phyloP scores from a whole-genome alignment of 2,113 vertebrate genomes.

The Boulengeromyrus knoepffleri region DNA sequence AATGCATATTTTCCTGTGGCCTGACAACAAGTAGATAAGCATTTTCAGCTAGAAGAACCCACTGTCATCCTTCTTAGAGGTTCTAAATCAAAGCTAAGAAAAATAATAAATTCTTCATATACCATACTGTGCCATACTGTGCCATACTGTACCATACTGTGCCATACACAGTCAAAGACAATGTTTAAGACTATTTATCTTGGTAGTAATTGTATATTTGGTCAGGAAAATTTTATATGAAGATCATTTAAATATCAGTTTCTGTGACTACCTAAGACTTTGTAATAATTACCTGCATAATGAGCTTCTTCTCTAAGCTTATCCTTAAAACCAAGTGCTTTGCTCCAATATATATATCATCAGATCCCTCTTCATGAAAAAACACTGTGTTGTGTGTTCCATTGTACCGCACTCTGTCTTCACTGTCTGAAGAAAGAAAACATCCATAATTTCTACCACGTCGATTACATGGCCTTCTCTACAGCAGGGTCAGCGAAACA shows the following conservation, averaged over 20 bases:
- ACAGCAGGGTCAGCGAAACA: not conserved
- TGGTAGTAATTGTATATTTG: not conserved
- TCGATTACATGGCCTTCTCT: not conserved
- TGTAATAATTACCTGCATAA: constrained; percentile 42
- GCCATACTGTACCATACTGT: not conserved
- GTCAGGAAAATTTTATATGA: not conserved
- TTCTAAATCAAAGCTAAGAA: not conserved
- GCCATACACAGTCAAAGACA: not conserved
- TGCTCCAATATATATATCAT: constrained; percentile 48
- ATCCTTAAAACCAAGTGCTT: constrained; percentile 42
- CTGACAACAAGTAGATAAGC: not conserved
- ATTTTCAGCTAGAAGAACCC: not conserved
- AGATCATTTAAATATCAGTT: not conserved
- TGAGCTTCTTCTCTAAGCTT: constrained; percentile 20
- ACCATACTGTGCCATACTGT: too few relatives aligned
- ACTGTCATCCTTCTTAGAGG: not conserved
- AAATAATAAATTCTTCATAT: not conserved
- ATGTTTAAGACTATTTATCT: not conserved
- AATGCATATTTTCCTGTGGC: not conserved
- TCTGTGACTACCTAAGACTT: not conserved
- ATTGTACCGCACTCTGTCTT: constrained; percentile 20
- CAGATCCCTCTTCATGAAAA: constrained; percentile 33
- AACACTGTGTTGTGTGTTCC: constrained; percentile 43
- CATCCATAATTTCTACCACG: not conserved
- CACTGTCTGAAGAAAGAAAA: constrained; percentile 29